phyloP scores from a whole-genome alignment of 2,797 vertebrate genomes.

The Austrolebias charrua region DNA sequence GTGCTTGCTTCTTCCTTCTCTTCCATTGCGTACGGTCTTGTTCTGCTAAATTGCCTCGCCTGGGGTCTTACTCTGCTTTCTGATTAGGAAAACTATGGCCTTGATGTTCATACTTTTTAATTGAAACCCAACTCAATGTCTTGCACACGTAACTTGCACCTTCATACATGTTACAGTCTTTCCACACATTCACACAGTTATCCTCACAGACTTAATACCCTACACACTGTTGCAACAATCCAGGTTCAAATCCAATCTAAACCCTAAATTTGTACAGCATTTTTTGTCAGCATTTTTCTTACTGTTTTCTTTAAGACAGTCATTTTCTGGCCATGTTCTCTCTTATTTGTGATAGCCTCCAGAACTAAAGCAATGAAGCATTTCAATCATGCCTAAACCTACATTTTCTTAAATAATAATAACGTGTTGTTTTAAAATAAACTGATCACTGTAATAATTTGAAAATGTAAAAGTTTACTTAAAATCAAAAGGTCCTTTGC shows the following conservation, averaged over 20 bases:
- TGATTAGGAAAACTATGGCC: slow-evolving; percentile 80
- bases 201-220: slow-evolving; percentile 65
- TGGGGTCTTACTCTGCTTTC: slow-evolving; percentile 80
- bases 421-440: not conserved
- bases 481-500: not conserved
- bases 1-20: slow-evolving; percentile 76
- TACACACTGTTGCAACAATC: slow-evolving; percentile 65
- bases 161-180: slow-evolving; percentile 27
- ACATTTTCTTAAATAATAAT: not conserved
- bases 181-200: slow-evolving; percentile 51
- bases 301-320: slow-evolving; percentile 45
- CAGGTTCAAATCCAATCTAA: slow-evolving; percentile 76
- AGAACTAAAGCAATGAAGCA: not conserved
- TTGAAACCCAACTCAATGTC: slow-evolving; percentile 73
- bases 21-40: slow-evolving; percentile 75
- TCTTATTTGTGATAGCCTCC: slow-evolving; percentile 3
- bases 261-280: slow-evolving; percentile 64
- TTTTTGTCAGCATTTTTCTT: slow-evolving; percentile 55
- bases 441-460: no score
- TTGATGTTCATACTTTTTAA: slow-evolving; percentile 84
- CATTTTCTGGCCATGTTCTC: slow-evolving; percentile 48
- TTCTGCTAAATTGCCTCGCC: slow-evolving; percentile 84
- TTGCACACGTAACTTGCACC: slow-evolving; percentile 61
- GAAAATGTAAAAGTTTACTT: no score
- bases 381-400: not conserved